Percentiles rank a stretch among this genome's conserved stretches.
Evolutionary conservation across 1,140 invertebrate species (phyloP).

Genomic region (Leptonema lineaticorne): DNA sequence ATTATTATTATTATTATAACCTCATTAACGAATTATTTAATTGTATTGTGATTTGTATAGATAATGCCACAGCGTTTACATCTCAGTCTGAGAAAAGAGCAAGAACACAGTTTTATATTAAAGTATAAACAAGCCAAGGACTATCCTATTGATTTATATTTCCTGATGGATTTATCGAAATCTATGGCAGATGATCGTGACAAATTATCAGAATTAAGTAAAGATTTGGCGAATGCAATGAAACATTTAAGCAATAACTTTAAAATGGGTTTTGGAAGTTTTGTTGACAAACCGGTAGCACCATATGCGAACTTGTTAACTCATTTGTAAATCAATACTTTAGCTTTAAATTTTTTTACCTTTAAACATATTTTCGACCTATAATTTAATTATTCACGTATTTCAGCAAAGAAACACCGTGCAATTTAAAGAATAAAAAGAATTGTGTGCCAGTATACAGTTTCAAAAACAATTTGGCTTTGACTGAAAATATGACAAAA

Average conservation of each 20-base stretch:
- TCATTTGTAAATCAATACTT: background rate
- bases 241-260: conserved; percentile 78
- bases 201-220: conserved; percentile 65
- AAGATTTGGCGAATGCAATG: conserved; percentile 66
- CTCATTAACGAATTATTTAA: no score
- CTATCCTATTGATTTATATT: conserved; percentile 89
- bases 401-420: conserved; percentile 63
- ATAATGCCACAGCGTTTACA: background rate
- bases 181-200: conserved; percentile 77
- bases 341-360: no score
- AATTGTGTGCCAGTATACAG: conserved; percentile 84
- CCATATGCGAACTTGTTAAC: background rate
- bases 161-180: conserved; percentile 80
- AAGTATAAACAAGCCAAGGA: conserved; percentile 65
- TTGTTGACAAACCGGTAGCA: conserved; percentile 77
- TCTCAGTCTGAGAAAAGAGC: background rate
- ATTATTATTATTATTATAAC: no score
- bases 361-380: no score
- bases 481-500: conserved; percentile 68
- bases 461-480: conserved; percentile 79
- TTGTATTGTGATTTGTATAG: no score
- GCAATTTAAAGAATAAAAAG: no score
- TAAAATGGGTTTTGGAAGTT: conserved; percentile 82
- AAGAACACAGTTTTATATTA: conserved; percentile 44
- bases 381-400: no score